Evolutionary conservation across 2,797 vertebrate species (phyloP), one percentile per base, ranked within the genome.

Genomic region (Microtus obscurus): DNA sequence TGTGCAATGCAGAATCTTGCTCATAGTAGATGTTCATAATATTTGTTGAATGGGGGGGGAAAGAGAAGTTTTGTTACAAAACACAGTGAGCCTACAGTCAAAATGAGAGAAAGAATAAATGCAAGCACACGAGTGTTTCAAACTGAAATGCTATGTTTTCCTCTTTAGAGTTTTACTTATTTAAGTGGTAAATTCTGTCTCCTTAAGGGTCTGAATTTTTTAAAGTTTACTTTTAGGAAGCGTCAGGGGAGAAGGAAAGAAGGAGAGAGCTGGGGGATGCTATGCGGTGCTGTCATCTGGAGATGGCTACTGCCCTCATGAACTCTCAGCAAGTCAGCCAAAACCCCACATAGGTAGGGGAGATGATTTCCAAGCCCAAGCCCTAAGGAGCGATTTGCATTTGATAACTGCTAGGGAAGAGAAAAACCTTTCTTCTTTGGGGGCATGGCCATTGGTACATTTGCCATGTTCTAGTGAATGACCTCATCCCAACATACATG

Each of bases 31-130:
- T 79, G 6, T 27, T 92, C 25, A 89, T 85, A 87, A 81, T 92
- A 65, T 56, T 83, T 90, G 25, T 51, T 86, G 74, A 96, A 81
- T 78, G 29, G 2, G 10, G 34, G n/a, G n/a, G 9, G 17, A 81
- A 85, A n/a, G 61, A 87, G 6, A 8, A 90, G 23, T 63, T 89
- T 96, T 59, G 29, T 61, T 59, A 45, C 19, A 45, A 87, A 45
- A 67, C 16, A 82, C 11, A 81, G 8, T 5, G 2, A 67, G 5
- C 90, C 53, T 81, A 77, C 0, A 79, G 31, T 29, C 23, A 87
- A 89, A 94, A 79, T 76, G 16, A 29, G 48, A 61, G 45, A 87
- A 83, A 67, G 34, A 43, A 81, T 27, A 91, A 71, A 90, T 87
- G 81, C 17, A 96, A 71, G 11, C 12, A 69, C 34, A 78, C 78